Evolutionary conservation across 2,888 invertebrate species (phyloP), one percentile per base, ranked within the genome.

Genomic region (Oithona nana): DNA sequence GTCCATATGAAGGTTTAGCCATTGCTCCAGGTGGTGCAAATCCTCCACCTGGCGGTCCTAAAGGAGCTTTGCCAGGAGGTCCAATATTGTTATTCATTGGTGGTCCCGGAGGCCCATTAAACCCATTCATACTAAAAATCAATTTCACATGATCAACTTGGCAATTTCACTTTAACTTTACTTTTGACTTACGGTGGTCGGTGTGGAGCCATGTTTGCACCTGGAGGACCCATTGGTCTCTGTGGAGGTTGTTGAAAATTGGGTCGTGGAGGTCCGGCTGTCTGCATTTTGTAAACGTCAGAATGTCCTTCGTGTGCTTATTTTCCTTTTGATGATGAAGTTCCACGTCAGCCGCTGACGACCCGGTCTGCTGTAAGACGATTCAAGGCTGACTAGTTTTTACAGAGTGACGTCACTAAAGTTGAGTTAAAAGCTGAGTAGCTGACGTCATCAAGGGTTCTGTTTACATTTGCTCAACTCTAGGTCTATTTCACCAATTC

Each of bases 221-320:
- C 22, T n/a, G 59, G 59, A 2, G 59, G 59, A 1, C 59, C 59
- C 59, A 48, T 31, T 59, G 59, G 59, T 6, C 59, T 39, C 16
- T 39, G 39, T 16, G 39, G 39, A 39, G 39, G 39, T 16, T 39
- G 39, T 39, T 16, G 8, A 16, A 39, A 39, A 6, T 39, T 6
- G 8, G 39, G 39, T 16, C 39, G 6, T 16, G 39, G 39, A 39
- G 39, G 39, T 39, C 39, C 39, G 39, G 39, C 39, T 39, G 39
- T 39, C 16, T 39, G 39, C 39, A 39, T 39, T 6, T 39, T 16
- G 39, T 39, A 39, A 16, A 39, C 39, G 39, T 39, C 39, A 39
- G 16, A 39, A 11, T 39, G 39, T 39, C 39, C 39, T 39, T 39
- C 8, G 39, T 39, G 8, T 39, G 6, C 8, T 39, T 39, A 11